Percentiles rank a stretch among this genome's conserved stretches.
Conservation (phyloP, 2,113 vertebrate species). For the Cephalopholis sonnerati region DNA sequence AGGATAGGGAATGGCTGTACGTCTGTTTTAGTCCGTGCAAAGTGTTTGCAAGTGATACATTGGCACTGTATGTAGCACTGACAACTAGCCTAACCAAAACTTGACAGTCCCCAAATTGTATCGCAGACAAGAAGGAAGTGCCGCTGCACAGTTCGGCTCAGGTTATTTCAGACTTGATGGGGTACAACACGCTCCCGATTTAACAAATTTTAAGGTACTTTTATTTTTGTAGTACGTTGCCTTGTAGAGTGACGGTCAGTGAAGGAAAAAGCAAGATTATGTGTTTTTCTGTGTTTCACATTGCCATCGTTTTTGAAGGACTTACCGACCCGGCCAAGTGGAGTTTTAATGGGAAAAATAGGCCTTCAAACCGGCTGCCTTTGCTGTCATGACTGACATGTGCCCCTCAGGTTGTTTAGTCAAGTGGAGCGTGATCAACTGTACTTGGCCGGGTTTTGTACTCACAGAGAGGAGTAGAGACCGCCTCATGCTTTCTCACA, state of each 20-base stretch:
- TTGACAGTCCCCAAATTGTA: constrained; percentile 36
- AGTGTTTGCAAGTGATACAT: constrained; percentile 42
- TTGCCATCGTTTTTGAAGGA: constrained; percentile 18
- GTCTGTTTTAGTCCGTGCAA: constrained; percentile 44
- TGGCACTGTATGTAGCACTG: constrained; percentile 69
- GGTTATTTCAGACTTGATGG: constrained; percentile 30
- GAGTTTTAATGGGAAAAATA: constrained; percentile 36
- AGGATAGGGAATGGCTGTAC: constrained; percentile 12
- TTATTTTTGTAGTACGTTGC: constrained; percentile 31
- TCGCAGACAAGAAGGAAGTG: constrained; percentile 4
- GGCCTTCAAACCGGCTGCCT: constrained; percentile 40
- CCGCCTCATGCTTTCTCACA: constrained; percentile 44
- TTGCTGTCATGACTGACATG: constrained; percentile 53
- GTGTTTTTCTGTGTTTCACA: neutral
- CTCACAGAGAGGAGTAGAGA: constrained; percentile 39
- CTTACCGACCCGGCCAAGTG: constrained; percentile 16
- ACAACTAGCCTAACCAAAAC: constrained; percentile 61
- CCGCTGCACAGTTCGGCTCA: constrained; percentile 46
- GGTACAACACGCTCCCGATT: neutral
- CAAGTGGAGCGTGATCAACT: constrained; percentile 68
- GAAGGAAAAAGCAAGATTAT: neutral
- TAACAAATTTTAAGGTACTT: constrained; percentile 2
- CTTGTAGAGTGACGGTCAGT: neutral
- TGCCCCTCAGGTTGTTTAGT: constrained; percentile 66
- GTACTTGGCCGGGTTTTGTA: constrained; percentile 46